Conservation (phyloP, 2,113 vertebrate species). For the Gopherus flavomarginatus region DNA sequence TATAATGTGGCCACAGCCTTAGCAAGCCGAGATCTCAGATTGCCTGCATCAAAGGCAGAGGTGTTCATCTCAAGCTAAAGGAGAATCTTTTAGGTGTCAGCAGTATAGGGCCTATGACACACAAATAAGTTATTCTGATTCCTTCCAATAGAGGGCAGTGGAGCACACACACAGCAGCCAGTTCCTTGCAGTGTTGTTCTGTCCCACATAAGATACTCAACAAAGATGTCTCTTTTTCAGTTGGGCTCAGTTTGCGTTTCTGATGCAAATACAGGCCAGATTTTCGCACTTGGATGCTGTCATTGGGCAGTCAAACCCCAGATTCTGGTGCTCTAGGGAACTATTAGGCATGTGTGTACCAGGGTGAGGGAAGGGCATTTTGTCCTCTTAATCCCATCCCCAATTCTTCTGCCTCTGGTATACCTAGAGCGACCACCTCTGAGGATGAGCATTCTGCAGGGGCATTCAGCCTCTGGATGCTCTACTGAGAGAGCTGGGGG, state of each 20-base stretch:
- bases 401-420: neutral
- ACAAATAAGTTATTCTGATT: neutral
- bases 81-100: neutral
- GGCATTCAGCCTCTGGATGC: neutral
- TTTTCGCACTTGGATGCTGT: neutral
- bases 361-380: neutral
- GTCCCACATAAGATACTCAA: neutral
- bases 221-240: neutral
- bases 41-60: neutral
- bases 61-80: slow-evolving; percentile 10
- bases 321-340: neutral
- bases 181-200: neutral
- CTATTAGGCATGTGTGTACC: neutral
- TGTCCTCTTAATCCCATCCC: neutral
- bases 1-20: neutral
- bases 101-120: neutral
- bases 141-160: neutral
- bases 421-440: neutral
- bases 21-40: neutral
- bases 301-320: neutral
- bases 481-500: neutral
- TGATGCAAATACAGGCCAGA: neutral
- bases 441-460: neutral
- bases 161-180: neutral
- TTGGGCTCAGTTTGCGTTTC: neutral